These are phyloP conservation scores for Lampris megalopsis DNA, from an alignment of 2,113 vertebrate species.

Conservation along the genomic window DNA sequence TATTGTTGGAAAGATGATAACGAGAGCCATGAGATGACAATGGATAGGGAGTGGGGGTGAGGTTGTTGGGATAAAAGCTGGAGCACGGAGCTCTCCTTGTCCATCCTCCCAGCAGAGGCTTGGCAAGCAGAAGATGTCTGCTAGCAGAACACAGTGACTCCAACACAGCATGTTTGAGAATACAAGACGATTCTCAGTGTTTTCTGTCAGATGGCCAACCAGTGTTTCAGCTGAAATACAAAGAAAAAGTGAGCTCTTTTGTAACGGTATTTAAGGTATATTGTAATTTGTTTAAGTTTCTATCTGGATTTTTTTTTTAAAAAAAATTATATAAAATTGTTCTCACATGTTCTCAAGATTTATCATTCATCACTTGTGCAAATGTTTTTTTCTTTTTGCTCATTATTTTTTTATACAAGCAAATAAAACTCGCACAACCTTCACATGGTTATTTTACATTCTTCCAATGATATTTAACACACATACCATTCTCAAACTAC, in stretches of 20 bases:
- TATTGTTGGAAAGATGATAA: constrained; percentile 15
- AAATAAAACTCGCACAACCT: no score
- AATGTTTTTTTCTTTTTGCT: no score
- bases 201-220: constrained; percentile 81
- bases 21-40: constrained; percentile 34
- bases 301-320: not conserved
- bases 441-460: no score
- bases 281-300: not conserved
- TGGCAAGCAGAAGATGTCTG: not conserved
- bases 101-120: constrained; percentile 44
- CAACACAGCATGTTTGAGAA: constrained; percentile 34
- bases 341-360: no score
- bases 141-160: constrained; percentile 37
- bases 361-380: no score
- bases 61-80: constrained; percentile 36
- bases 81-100: constrained; percentile 49
- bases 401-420: no score
- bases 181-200: constrained; percentile 39
- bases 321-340: not conserved
- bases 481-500: no score
- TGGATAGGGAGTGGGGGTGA: constrained; percentile 27
- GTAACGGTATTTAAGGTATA: not conserved
- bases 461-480: no score
- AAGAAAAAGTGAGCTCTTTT: not conserved
- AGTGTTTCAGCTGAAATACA: constrained; percentile 81